These are phyloP conservation scores for Neopipo cinnamomea DNA, from an alignment of 2,113 vertebrate genomes.

Conservation along the genomic window DNA sequence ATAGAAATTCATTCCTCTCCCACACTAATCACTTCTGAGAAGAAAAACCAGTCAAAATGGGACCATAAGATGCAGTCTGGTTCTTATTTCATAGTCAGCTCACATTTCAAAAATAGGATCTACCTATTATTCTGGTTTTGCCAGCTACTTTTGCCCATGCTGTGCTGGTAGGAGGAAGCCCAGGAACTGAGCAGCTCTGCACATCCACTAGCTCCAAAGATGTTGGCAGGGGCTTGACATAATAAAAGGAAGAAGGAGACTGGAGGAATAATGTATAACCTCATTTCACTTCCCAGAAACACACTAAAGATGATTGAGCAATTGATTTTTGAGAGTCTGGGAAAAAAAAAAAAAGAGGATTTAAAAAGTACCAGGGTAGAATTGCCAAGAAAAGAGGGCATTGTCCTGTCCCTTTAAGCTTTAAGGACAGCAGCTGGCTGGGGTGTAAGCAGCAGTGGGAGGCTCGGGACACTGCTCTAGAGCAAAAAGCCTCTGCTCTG, in stretches of 20 bases:
- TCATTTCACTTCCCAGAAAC: conserved; percentile 46
- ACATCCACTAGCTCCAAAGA: neutral
- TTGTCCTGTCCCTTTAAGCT: neutral
- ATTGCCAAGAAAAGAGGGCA: neutral
- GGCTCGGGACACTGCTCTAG: neutral
- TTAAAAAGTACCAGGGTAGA: neutral
- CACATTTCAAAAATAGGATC: neutral
- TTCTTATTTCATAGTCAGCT: neutral
- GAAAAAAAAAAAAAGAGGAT: neutral
- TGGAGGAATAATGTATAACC: neutral
- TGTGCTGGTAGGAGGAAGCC: neutral
- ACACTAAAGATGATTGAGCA: conserved; percentile 5
- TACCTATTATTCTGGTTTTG: neutral
- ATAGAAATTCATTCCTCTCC: neutral
- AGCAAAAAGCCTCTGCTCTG: neutral
- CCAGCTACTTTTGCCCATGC: neutral
- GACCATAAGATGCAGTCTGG: neutral
- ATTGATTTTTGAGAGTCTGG: neutral
- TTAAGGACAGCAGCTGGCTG: neutral
- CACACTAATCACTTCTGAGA: neutral
- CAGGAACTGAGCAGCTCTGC: neutral
- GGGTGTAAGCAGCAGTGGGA: neutral
- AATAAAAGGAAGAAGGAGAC: neutral
- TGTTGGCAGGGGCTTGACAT: neutral
- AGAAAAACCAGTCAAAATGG: neutral